Evolutionary conservation across 2,797 vertebrate genomes (phyloP).

Genomic region (Anguilla megastoma): DNA sequence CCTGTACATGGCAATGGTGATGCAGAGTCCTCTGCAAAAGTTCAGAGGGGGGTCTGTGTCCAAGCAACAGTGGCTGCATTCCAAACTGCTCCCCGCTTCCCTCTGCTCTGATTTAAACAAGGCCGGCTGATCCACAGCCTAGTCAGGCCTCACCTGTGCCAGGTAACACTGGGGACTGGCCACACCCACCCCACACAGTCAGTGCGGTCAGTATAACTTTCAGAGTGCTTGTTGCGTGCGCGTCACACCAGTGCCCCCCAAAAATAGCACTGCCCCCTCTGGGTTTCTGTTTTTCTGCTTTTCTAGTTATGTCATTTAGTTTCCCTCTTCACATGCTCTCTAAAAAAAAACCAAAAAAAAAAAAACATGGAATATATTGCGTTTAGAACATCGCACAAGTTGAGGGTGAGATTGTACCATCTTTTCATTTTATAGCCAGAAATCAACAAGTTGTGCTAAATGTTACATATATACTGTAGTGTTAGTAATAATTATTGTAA

Average conservation of each 20-base stretch:
- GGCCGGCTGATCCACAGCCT: neutral
- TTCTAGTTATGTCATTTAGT: neutral
- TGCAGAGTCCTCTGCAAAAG: constrained; percentile 2
- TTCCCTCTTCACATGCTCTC: neutral
- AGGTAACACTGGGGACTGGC: neutral
- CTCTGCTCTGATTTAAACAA: neutral
- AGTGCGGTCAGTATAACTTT: neutral
- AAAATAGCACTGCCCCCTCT: neutral
- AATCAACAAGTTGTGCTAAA: neutral
- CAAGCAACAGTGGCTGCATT: constrained; percentile 32
- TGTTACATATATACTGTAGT: neutral
- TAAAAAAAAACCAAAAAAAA: neutral
- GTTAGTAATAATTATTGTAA: neutral
- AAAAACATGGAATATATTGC: neutral
- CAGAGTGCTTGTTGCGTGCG: neutral
- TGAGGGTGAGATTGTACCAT: neutral
- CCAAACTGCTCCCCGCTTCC: constrained; percentile 24
- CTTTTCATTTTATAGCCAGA: neutral
- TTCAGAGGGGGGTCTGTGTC: constrained; percentile 16
- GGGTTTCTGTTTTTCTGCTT: neutral
- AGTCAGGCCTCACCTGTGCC: neutral
- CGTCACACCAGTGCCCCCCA: neutral
- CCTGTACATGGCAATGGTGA: constrained; percentile 25
- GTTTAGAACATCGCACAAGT: neutral
- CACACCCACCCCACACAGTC: neutral